A percentile compares a stretch with the other conserved stretches of the same genome.
Evolutionary conservation across 2,797 vertebrate genomes (phyloP).

Genomic region (Enteromius thamalakanensis): DNA sequence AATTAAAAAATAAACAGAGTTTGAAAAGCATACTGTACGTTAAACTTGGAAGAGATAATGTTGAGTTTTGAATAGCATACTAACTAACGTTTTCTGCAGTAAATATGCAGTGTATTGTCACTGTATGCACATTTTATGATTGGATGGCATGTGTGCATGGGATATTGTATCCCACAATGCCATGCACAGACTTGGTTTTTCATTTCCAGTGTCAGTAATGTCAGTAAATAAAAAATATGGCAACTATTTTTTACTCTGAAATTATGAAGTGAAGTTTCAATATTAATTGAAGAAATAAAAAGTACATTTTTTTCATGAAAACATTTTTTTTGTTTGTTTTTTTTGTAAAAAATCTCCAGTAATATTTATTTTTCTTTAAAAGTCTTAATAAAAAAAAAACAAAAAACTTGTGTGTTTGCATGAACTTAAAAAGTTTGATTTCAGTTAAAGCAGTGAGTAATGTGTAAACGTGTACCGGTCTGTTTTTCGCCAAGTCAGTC

Average conservation of each 20-base stretch:
- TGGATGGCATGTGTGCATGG: background rate
- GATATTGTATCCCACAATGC: background rate
- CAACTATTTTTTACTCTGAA: background rate
- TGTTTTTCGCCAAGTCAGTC: background rate
- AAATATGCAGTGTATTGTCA: background rate
- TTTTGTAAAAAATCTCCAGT: no score
- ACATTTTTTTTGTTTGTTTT: no score
- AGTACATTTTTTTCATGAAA: background rate
- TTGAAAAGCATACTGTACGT: constrained; percentile 33
- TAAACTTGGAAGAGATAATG: constrained; percentile 36
- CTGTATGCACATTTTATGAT: background rate
- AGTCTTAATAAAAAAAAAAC: no score
- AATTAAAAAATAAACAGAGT: constrained; percentile 50
- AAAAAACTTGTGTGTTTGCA: background rate
- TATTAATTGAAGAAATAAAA: background rate
- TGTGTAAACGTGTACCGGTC: background rate
- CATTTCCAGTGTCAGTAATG: background rate
- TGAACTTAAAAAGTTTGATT: background rate
- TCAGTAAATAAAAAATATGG: background rate
- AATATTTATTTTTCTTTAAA: no score
- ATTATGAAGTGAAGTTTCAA: background rate
- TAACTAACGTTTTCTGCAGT: background rate
- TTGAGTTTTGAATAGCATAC: constrained; percentile 10
- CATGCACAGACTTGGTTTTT: background rate
- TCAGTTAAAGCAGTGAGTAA: background rate